Evolutionary conservation across 1,140 invertebrate species (phyloP).

Genomic region (Drosophila nebulosa): DNA sequence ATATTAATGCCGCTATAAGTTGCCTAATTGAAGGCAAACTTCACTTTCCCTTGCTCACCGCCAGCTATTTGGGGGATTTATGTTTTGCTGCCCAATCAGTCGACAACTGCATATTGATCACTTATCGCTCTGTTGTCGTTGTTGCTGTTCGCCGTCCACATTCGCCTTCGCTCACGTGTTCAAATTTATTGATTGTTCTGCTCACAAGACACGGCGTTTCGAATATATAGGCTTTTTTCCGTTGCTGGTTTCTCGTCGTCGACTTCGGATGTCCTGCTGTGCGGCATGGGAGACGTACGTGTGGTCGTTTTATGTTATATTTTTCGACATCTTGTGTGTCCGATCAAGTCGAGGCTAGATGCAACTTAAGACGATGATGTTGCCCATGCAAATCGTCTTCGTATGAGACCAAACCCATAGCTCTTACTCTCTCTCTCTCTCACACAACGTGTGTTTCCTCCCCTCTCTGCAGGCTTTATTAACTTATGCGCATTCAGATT

Average conservation of each 20-base stretch:
- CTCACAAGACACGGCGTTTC: conserved; percentile 66
- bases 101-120: conserved; percentile 66
- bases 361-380: conserved; percentile 59
- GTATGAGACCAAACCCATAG: conserved; percentile 8
- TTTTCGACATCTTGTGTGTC: conserved; percentile 75
- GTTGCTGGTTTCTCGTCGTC: conserved; percentile 15
- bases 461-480: conserved; percentile 53
- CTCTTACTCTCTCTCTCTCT: background rate
- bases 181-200: conserved; percentile 80
- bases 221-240: conserved; percentile 2
- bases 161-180: conserved; percentile 75
- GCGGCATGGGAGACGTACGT: conserved; percentile 79
- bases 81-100: conserved; percentile 65
- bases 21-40: background rate
- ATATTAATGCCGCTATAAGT: background rate
- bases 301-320: conserved; percentile 79
- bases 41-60: conserved; percentile 6
- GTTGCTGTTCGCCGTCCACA: conserved; percentile 39
- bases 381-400: conserved; percentile 57
- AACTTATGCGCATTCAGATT: conserved; percentile 78
- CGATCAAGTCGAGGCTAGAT: conserved; percentile 33
- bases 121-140: conserved; percentile 58
- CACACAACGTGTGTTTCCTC: background rate
- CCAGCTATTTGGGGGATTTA: background rate
- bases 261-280: conserved; percentile 62